Conservation (phyloP, 2,113 vertebrate species). For the Arenaria interpres region DNA sequence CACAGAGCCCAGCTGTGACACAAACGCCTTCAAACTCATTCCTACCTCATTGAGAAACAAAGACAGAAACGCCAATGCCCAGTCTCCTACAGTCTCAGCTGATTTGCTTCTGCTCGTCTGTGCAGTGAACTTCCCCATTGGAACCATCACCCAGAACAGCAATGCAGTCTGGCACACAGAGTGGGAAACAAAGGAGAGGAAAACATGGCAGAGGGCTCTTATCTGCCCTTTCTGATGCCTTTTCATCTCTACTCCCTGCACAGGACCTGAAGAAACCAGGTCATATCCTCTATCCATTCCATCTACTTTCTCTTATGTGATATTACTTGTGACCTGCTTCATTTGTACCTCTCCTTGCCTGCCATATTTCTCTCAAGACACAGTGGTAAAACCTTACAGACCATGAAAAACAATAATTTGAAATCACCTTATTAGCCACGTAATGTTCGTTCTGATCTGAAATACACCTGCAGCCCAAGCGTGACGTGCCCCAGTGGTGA, state of each 20-base stretch:
- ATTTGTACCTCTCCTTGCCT: neutral
- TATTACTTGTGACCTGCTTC: neutral
- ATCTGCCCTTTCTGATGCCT: neutral
- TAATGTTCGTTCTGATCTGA: neutral
- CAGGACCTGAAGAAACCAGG: neutral
- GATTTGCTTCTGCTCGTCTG: neutral
- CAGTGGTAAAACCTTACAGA: neutral
- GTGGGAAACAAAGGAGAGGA: neutral
- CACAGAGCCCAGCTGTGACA: neutral
- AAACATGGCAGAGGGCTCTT: neutral
- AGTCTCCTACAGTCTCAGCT: neutral
- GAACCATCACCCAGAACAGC: neutral
- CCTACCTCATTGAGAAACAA: neutral
- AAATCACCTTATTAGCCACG: neutral
- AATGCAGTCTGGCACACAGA: neutral
- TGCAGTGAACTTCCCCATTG: neutral
- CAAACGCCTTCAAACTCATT: neutral
- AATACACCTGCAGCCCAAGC: fast-evolving
- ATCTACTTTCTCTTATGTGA: fast-evolving
- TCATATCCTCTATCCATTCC: neutral
- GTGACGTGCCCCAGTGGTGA: neutral
- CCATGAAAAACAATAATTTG: neutral
- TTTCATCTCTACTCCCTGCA: neutral
- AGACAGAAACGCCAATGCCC: neutral
- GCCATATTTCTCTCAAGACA: neutral